Base-by-base conservation (phyloP, 2,797 vertebrate species). In the Hydrocynus forskahlii region DNA sequence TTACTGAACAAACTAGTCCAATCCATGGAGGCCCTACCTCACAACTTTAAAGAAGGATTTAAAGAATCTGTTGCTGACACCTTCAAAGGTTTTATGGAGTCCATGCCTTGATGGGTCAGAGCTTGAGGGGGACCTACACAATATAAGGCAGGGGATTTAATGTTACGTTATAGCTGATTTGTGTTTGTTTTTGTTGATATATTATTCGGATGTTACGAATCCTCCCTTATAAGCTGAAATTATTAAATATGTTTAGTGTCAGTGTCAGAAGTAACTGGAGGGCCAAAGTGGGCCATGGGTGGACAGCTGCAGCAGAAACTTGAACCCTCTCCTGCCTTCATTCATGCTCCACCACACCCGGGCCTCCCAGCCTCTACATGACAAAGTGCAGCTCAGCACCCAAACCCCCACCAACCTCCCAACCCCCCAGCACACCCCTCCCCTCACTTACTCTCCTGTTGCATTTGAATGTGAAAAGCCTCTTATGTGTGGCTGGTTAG, bases 401-500 rank as follows among this genome's bases (percentile, higher is more conserved):
- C 63, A 59, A 75, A 17, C 64, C 69, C 74, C 76, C 78, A 55
- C 62, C 55, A 29, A 29, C 60, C 69, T 67, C n/a, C 9, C 50
- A 29, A 5, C 19, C 25, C 9, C 55, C 50, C 40, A 23, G 29
- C 35, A 29, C 29, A 29, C 23, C 21, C 62, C 50, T 8, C 7
- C 25, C 64, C 13, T 80, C 40, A 62, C 83, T 79, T 64, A 70
- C 75, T 81, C 75, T 79, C 70, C 81, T 50, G 82, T 87, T 88
- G 81, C 82, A 81, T 94, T 94, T 94, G 83, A 94, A 95, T 94
- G 89, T 91, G 90, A 93, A 95, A 96, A 94, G 93, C 94, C 89
- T 92, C 92, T 90, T 92, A 88, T 89, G 88, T 86, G 88, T 91
- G 87, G 90, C 85, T 88, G 89, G 87, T 86, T 85, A 84, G 16